phyloP scores from a whole-genome alignment of 2,113 vertebrate species.

The Callipepla squamata region DNA sequence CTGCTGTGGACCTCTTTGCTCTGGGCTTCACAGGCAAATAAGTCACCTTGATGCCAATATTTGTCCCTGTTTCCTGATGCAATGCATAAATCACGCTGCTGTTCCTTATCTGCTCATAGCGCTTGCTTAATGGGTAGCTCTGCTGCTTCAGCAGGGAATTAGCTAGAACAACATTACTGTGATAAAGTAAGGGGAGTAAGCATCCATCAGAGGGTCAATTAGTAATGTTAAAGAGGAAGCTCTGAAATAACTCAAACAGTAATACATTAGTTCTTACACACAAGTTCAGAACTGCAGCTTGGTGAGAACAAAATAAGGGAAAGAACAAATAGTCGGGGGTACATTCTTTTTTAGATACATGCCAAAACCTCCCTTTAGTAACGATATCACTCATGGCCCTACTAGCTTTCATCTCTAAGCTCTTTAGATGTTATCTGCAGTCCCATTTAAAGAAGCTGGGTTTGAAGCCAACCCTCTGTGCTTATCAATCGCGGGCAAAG shows the following conservation, averaged over 20 bases:
- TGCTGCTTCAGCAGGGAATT: slow-evolving; percentile 66
- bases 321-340: neutral
- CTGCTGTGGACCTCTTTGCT: neutral
- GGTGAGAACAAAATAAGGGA: neutral
- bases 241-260: slow-evolving; percentile 11
- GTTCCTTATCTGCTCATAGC: slow-evolving; percentile 46
- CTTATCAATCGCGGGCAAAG: neutral
- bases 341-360: slow-evolving; percentile 4
- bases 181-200: slow-evolving; percentile 47
- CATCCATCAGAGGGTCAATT: slow-evolving; percentile 54
- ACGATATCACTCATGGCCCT: neutral
- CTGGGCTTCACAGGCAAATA: slow-evolving; percentile 27
- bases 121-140: slow-evolving; percentile 50
- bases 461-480: neutral
- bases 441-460: neutral
- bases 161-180: slow-evolving; percentile 31
- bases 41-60: slow-evolving; percentile 60
- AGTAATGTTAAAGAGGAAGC: slow-evolving; percentile 24
- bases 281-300: neutral
- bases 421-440: slow-evolving; percentile 28
- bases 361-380: slow-evolving; percentile 6
- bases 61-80: slow-evolving; percentile 35
- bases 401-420: neutral
- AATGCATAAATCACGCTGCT: slow-evolving; percentile 39
- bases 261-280: neutral